phyloP scores from a whole-genome alignment of 2,113 vertebrate species.

The Cryptomyrus ogoouensis region DNA sequence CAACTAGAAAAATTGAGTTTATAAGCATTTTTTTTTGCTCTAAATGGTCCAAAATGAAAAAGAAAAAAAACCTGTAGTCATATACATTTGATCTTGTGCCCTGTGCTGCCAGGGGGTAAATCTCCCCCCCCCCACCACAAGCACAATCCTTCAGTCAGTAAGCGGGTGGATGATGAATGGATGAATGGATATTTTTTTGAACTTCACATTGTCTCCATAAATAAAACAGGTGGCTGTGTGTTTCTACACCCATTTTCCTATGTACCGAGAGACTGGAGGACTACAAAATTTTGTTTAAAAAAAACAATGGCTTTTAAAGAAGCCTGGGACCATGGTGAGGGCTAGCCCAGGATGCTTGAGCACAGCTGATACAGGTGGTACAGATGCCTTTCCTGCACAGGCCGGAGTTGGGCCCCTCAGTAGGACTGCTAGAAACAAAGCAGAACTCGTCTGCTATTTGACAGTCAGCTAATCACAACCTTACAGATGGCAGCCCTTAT shows the following conservation, averaged over 20 bases:
- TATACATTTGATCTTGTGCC: not conserved
- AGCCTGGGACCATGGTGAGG: not conserved
- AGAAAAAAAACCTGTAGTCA: not conserved
- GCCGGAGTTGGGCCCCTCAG: not conserved
- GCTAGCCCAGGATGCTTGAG: not conserved
- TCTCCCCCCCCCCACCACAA: not conserved
- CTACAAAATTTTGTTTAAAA: not conserved
- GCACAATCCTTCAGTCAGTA: not conserved
- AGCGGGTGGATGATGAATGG: not conserved
- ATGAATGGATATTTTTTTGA: not conserved
- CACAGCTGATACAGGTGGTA: not conserved
- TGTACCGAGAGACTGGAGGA: not conserved
- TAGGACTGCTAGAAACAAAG: not conserved
- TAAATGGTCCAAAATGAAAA: not conserved
- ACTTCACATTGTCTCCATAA: not conserved
- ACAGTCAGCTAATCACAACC: not conserved
- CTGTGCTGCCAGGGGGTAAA: not conserved
- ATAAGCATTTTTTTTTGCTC: not conserved
- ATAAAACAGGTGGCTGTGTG: not conserved
- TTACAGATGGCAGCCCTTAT: conserved; percentile 1
- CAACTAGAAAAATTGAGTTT: not conserved
- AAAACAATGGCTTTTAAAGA: not conserved
- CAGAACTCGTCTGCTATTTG: not conserved
- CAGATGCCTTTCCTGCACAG: not conserved
- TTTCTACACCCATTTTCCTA: not conserved